Evolutionary conservation across 2,113 vertebrate genomes (phyloP).

Genomic region (Pomatorhinus ruficollis): DNA sequence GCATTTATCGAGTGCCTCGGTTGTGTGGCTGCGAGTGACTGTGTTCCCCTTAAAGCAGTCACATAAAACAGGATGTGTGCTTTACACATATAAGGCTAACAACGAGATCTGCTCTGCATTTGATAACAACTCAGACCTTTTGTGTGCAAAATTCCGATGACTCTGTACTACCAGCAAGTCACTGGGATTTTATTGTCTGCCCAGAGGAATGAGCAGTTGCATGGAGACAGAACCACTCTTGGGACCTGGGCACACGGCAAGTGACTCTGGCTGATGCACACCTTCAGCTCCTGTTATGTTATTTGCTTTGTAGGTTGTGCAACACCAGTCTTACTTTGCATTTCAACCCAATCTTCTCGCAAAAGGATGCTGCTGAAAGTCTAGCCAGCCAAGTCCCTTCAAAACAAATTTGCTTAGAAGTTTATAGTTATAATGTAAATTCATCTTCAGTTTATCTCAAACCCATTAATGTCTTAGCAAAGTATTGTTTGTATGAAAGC

Average conservation of each 20-base stretch:
- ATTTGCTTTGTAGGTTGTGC: neutral
- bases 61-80: neutral
- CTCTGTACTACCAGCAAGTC: neutral
- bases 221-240: neutral
- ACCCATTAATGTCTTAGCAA: neutral
- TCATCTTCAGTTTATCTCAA: neutral
- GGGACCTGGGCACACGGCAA: rapidly evolving
- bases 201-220: neutral
- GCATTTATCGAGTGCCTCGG: neutral
- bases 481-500: neutral
- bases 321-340: neutral
- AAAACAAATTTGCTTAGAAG: neutral
- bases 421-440: neutral
- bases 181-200: neutral
- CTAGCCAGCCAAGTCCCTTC: neutral
- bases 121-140: neutral
- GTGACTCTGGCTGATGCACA: neutral
- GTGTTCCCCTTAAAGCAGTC: rapidly evolving
- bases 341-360: neutral
- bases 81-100: neutral
- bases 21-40: neutral
- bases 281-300: neutral
- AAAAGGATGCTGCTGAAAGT: neutral
- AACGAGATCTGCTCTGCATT: neutral
- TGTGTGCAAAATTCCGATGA: neutral